phyloP scores from a whole-genome alignment of 1,140 invertebrate genomes.

The Globodera ellingtonae region DNA sequence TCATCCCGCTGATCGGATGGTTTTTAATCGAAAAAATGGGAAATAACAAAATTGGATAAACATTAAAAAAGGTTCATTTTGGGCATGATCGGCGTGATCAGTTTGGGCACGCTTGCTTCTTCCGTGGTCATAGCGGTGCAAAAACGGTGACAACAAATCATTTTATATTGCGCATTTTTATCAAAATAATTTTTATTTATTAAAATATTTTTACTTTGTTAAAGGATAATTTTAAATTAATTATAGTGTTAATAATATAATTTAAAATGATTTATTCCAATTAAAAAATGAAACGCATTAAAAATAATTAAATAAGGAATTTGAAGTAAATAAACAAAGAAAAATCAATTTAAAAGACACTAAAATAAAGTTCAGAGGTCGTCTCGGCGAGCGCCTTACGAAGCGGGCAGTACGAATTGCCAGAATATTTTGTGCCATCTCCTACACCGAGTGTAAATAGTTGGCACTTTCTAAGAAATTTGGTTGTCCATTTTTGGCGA shows the following conservation, averaged over 20 bases:
- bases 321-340: too few relatives aligned
- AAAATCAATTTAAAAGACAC: too few relatives aligned
- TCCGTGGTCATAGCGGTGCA: constrained; percentile 62
- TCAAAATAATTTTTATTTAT: background rate
- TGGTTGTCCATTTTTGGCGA: background rate
- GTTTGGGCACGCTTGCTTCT: constrained; percentile 60
- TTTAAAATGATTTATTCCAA: too few relatives aligned
- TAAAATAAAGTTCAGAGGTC: constrained; percentile 31
- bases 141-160: constrained; percentile 35
- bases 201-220: too few relatives aligned
- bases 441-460: constrained; percentile 47
- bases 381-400: constrained; percentile 57
- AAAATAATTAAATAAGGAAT: too few relatives aligned
- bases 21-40: background rate
- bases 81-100: constrained; percentile 62
- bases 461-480: background rate
- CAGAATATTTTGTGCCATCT: constrained; percentile 51
- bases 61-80: constrained; percentile 61
- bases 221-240: too few relatives aligned
- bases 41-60: background rate
- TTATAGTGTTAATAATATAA: too few relatives aligned
- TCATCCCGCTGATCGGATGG: constrained; percentile 57
- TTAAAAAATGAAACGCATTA: too few relatives aligned
- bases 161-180: background rate
- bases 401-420: constrained; percentile 49